Base-by-base conservation (phyloP, 2,888 invertebrate genomes). In the Pristionchus maxplancki region DNA sequence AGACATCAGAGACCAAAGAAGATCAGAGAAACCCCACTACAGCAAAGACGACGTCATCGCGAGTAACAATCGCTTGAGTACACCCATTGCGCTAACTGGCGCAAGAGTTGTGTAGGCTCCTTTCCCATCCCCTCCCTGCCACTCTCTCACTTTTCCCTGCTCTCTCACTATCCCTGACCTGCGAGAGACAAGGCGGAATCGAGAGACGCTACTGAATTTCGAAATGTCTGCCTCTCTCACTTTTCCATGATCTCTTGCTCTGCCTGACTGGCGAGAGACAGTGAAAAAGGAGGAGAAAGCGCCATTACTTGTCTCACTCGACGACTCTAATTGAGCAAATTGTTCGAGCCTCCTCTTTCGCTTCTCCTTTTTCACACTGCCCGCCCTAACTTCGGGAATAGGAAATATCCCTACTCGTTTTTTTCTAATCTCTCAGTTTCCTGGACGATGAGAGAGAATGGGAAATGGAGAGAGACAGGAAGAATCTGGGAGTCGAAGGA, bases 251-350 rank as follows among this genome's bases (percentile, higher is more conserved):
- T 44, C 44, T 37, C 44, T 37, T 50, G 24, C n/a, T 82, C 8
- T 8, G 13, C n/a, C 40, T 28, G 34, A 67, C 11, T 31, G 34
- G 15, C 13, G 0, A 31, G 34, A 67, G 34, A 31, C 3, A 11
- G 17, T 9, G n/a, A 1, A 0, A 67, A 31, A 28, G 0, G 64
- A 34, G 34, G 64, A 67, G 31, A 31, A 24, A 2, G 8, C 31
- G 28, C 31, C 64, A 67, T 67, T 34, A 48, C 82, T n/a, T 40
- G 31, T 34, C 64, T 64, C 28, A 15, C 40, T 31, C 44, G 34
- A 13, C 62, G 17, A 3, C 85, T 37, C 85, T 85, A 85, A 85
- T 85, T 85, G 85, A 85, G 85, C 85, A 85, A 85, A 85, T 85
- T 85, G 85, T 85, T 85, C 82, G 37, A 50, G 53, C 48, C 28